Conservation (phyloP, 2,888 invertebrate species). For the Luffia ferchaultella region DNA sequence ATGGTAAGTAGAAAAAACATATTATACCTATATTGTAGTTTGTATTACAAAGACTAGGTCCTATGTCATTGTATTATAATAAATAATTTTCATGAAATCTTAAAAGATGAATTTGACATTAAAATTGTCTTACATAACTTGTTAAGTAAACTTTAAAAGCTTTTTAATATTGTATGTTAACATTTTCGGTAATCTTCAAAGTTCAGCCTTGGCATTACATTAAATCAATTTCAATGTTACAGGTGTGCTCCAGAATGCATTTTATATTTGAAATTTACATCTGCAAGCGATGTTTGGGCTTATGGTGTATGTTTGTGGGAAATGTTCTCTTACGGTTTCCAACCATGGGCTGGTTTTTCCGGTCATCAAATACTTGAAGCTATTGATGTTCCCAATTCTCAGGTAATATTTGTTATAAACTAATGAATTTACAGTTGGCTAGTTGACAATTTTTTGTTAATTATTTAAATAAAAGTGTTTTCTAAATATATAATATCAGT, state of each 20-base stretch:
- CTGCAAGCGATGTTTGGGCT: conserved; percentile 98
- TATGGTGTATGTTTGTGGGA: conserved; percentile 99
- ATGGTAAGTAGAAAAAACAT: conserved; percentile 86
- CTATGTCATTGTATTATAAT: background rate
- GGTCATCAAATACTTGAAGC: conserved; percentile 95
- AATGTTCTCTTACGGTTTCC: conserved; percentile 98
- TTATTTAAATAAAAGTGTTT: no score
- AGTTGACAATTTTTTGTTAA: no score
- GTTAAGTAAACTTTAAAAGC: background rate
- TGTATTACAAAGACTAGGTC: background rate
- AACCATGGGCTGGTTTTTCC: conserved; percentile 96
- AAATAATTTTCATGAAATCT: background rate
- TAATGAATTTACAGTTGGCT: no score
- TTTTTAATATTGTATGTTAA: no score
- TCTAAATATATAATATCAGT: no score
- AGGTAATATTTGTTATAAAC: conserved; percentile 59
- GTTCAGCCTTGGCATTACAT: no score
- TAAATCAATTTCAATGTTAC: conserved; percentile 5
- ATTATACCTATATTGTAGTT: background rate
- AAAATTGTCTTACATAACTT: background rate
- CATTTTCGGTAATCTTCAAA: no score
- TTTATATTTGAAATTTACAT: conserved; percentile 93
- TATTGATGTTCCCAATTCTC: conserved; percentile 91
- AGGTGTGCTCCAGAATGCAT: conserved; percentile 99
- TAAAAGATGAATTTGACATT: background rate